phyloP scores from a whole-genome alignment of 2,113 vertebrate genomes.

The Tragulus kanchil region DNA sequence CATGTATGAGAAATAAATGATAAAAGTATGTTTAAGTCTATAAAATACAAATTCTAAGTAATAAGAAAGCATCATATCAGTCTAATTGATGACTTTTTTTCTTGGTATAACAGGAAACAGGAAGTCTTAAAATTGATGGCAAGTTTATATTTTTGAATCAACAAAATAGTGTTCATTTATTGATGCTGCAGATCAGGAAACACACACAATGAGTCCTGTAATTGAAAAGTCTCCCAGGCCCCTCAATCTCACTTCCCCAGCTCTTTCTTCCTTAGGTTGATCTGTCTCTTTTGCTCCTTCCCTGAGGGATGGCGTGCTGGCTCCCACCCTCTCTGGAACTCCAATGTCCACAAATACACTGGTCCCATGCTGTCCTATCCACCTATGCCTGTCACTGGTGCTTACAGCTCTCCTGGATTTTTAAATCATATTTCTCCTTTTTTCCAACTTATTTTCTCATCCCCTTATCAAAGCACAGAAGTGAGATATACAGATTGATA shows the following conservation, averaged over 20 bases:
- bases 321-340: not conserved
- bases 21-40: not conserved
- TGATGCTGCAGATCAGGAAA: not conserved
- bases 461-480: not conserved
- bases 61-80: not conserved
- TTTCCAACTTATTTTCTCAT: not conserved
- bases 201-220: not conserved
- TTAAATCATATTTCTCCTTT: not conserved
- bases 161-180: not conserved
- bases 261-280: not conserved
- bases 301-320: not conserved
- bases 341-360: not conserved
- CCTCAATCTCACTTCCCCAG: not conserved
- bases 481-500: not conserved
- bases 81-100: not conserved
- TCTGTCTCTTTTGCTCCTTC: not conserved
- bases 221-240: not conserved
- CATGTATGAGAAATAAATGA: not conserved
- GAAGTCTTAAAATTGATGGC: not conserved
- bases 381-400: fast-evolving
- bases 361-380: not conserved
- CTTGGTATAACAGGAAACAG: not conserved
- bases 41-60: not conserved
- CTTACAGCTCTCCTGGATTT: not conserved
- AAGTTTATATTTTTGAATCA: not conserved